These are phyloP conservation scores for Lasius fuliginosus DNA, from an alignment of 2,888 invertebrate species.

Conservation along the genomic window DNA sequence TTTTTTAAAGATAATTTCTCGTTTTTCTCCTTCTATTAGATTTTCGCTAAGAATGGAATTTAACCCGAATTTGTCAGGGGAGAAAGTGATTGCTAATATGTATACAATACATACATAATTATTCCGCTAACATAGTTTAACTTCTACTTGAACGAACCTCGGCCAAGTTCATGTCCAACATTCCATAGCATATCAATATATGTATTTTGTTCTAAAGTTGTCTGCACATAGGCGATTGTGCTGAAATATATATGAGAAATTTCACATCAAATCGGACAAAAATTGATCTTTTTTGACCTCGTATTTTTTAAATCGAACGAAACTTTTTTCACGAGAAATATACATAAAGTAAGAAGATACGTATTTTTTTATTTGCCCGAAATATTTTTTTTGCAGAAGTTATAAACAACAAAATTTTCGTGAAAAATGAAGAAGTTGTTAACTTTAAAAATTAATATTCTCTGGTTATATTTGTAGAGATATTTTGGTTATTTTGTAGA, in stretches of 20 bases:
- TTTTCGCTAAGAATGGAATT: constrained; percentile 15
- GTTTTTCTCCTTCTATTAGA: constrained; percentile 9
- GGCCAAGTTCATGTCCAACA: constrained; percentile 22
- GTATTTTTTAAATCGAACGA: no score
- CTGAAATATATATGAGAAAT: neutral
- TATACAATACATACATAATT: neutral
- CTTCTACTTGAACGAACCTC: constrained; percentile 6
- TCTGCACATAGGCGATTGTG: neutral
- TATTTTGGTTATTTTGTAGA: no score
- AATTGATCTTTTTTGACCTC: no score
- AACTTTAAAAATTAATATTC: no score
- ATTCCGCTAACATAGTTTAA: constrained; percentile 27
- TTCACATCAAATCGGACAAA: no score
- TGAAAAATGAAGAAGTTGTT: no score
- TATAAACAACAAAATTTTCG: no score
- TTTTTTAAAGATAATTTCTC: constrained; percentile 30
- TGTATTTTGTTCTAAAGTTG: constrained; percentile 3
- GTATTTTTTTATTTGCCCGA: no score
- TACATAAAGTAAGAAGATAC: no score
- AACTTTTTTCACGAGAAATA: no score
- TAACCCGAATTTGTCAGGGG: neutral
- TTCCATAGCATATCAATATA: neutral
- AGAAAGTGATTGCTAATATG: constrained; percentile 24
- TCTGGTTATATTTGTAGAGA: no score
- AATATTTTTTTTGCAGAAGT: no score